phyloP scores from a whole-genome alignment of 2,888 invertebrate genomes.

The Chrysopilus asiliformis region DNA sequence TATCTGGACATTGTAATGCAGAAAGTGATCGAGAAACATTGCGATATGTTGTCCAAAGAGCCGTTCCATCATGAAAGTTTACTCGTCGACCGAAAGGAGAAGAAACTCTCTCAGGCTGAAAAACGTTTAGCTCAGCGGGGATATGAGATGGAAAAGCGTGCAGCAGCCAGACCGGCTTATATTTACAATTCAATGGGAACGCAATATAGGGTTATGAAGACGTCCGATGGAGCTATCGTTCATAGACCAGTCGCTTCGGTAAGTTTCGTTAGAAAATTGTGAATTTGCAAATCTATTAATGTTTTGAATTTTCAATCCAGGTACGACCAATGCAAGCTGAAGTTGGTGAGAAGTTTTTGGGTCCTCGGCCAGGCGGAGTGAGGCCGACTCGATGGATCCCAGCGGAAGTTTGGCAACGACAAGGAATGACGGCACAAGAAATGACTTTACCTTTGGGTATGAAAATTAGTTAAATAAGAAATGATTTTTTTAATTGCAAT shows the following conservation, averaged over 20 bases:
- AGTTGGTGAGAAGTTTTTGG: constrained; percentile 26
- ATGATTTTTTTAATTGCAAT: constrained; percentile 3
- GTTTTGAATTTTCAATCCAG: constrained; percentile 23
- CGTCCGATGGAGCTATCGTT: constrained; percentile 43
- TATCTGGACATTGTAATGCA: constrained; percentile 75
- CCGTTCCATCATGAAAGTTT: constrained; percentile 95
- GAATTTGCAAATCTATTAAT: constrained; percentile 2
- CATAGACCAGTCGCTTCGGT: constrained; percentile 56
- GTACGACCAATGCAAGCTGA: constrained; percentile 73
- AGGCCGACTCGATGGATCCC: constrained; percentile 64
- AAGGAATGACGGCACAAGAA: constrained; percentile 91
- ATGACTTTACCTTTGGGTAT: constrained; percentile 78
- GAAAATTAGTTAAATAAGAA: constrained; percentile 6
- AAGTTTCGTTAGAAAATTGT: constrained; percentile 11
- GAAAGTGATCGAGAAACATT: constrained; percentile 50
- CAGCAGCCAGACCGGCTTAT: constrained; percentile 46
- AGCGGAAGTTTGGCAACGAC: constrained; percentile 80
- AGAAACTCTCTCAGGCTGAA: constrained; percentile 85
- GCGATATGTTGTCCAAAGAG: constrained; percentile 55
- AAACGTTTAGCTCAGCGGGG: constrained; percentile 81
- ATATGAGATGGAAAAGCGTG: constrained; percentile 90
- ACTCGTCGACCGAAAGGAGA: constrained; percentile 86
- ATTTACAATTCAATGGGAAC: constrained; percentile 36
- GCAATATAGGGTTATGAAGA: constrained; percentile 47
- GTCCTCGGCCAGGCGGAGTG: constrained; percentile 34